A percentile compares a stretch with the other conserved stretches of the same genome.
phyloP scores from a whole-genome alignment of 2,888 invertebrate species.

The Dermolepida albohirtum region DNA sequence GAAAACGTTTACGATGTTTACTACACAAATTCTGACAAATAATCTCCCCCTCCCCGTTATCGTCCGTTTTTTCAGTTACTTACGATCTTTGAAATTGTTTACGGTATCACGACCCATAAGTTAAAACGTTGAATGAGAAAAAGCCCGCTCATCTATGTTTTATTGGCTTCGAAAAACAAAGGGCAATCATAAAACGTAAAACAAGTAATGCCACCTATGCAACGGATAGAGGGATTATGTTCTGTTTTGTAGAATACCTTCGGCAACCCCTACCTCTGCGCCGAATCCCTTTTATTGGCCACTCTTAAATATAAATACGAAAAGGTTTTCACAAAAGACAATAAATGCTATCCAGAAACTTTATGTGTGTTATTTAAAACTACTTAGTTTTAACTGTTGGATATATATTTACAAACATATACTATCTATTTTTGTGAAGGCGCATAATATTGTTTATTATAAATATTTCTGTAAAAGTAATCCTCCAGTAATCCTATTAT shows the following conservation, averaged over 20 bases:
- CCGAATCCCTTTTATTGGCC: constrained; percentile 43
- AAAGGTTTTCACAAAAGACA: constrained; percentile 35
- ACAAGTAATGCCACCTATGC: constrained; percentile 40
- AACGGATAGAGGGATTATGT: constrained; percentile 25
- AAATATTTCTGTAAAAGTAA: too few species aligned
- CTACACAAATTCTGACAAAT: too few species aligned
- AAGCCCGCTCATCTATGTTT: constrained; percentile 2
- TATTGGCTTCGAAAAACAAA: constrained; percentile 25
- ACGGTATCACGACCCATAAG: too few species aligned
- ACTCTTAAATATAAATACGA: constrained; percentile 41
- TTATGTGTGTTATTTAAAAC: constrained; percentile 28
- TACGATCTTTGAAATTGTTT: too few species aligned
- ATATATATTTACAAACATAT: not conserved
- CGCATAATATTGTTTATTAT: not conserved
- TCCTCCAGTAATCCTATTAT: too few species aligned
- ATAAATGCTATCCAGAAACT: constrained; percentile 24
- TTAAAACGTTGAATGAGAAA: too few species aligned
- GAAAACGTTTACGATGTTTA: too few species aligned
- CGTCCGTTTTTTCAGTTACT: too few species aligned
- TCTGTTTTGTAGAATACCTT: constrained; percentile 32
- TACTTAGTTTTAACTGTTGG: constrained; percentile 15
- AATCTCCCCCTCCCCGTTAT: too few species aligned
- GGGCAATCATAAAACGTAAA: constrained; percentile 28
- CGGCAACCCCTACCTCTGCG: constrained; percentile 27
- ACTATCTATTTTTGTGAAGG: not conserved